Evolutionary conservation across 2,797 vertebrate species (phyloP).

Genomic region (Gallinago solitaria): DNA sequence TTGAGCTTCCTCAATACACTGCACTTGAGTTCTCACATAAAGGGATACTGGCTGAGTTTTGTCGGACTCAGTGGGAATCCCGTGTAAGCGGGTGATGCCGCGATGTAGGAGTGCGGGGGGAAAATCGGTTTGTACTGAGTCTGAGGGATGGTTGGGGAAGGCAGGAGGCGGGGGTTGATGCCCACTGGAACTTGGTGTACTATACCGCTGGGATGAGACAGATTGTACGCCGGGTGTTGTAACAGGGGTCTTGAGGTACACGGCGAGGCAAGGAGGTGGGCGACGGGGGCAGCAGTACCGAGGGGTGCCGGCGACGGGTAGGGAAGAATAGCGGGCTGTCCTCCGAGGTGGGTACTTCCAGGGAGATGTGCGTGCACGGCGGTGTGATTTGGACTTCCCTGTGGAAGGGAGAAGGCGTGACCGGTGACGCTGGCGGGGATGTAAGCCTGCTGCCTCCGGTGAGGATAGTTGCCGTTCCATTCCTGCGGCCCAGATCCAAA

Average conservation of each 20-base stretch:
- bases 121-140: slow-evolving; percentile 95
- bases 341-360: slow-evolving; percentile 82
- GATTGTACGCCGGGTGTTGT: slow-evolving; percentile 86
- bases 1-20: slow-evolving; percentile 70
- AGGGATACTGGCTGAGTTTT: slow-evolving; percentile 98
- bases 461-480: slow-evolving; percentile 94
- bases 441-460: slow-evolving; percentile 91
- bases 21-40: slow-evolving; percentile 84
- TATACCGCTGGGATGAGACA: slow-evolving; percentile 88
- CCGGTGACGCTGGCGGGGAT: slow-evolving; percentile 87
- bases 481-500: slow-evolving; percentile 90
- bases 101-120: slow-evolving; percentile 92
- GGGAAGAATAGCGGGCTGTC: slow-evolving; percentile 88
- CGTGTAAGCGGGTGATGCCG: slow-evolving; percentile 91
- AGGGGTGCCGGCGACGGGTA: slow-evolving; percentile 88
- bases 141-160: slow-evolving; percentile 94
- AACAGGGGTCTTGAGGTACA: slow-evolving; percentile 89
- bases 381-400: slow-evolving; percentile 91
- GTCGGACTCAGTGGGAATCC: slow-evolving; percentile 97
- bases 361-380: slow-evolving; percentile 85
- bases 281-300: slow-evolving; percentile 87
- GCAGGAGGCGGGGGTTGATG: slow-evolving; percentile 93
- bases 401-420: slow-evolving; percentile 90
- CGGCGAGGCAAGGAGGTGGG: slow-evolving; percentile 94
- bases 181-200: slow-evolving; percentile 95